Percentiles rank a stretch among this genome's conserved stretches.
Conservation (phyloP, 2,797 vertebrate genomes). For the Podarcis siculus region DNA sequence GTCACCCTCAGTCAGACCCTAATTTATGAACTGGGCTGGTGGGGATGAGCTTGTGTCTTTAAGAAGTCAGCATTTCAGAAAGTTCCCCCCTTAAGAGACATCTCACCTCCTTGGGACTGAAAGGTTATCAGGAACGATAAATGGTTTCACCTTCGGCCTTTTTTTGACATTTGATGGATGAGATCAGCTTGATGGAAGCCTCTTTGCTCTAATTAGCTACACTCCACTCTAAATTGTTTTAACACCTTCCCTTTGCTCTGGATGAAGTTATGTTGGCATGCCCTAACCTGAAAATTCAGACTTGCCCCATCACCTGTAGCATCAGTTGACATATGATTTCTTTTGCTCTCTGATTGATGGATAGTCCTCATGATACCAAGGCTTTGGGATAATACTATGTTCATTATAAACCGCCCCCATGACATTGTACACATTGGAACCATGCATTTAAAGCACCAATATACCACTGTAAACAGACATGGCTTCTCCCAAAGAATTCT, state of each 20-base stretch:
- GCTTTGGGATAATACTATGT: not conserved
- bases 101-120: constrained; percentile 17
- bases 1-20: not conserved
- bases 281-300: not conserved
- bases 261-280: not conserved
- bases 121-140: constrained; percentile 29
- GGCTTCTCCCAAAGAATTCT: too few relatives aligned
- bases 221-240: constrained; percentile 13
- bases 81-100: constrained; percentile 21
- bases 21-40: not conserved
- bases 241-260: not conserved
- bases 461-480: too few relatives aligned
- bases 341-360: not conserved
- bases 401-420: not conserved
- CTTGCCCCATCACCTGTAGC: not conserved
- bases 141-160: constrained; percentile 35
- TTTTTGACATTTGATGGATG: constrained; percentile 18
- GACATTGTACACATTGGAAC: too few relatives aligned
- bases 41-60: not conserved
- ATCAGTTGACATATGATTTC: not conserved
- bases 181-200: not conserved
- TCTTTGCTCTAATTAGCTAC: not conserved
- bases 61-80: not conserved
- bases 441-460: too few relatives aligned
- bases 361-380: not conserved